These are phyloP conservation scores for Ferdinandea cuprea DNA, from an alignment of 2,888 invertebrate species.

Conservation along the genomic window DNA sequence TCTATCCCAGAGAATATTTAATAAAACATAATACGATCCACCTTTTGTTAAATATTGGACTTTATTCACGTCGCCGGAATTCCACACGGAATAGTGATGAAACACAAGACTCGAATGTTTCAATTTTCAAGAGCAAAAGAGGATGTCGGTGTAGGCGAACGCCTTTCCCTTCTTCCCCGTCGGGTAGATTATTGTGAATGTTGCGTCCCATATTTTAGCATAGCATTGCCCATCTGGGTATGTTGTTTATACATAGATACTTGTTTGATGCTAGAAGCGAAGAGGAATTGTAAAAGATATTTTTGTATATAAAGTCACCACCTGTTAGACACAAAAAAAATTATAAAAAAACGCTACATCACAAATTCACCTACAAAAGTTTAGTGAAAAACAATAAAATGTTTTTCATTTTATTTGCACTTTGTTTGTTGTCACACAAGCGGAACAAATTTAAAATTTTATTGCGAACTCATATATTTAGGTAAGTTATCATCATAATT, in stretches of 20 bases:
- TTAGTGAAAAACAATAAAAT: neutral
- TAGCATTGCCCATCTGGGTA: conserved; percentile 51
- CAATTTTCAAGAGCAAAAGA: conserved; percentile 61
- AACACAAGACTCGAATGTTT: conserved; percentile 42
- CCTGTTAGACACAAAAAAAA: conserved; percentile 32
- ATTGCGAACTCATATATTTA: neutral
- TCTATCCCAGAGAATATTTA: conserved; percentile 45
- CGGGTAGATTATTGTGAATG: neutral
- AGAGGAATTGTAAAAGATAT: conserved; percentile 9
- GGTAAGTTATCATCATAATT: neutral
- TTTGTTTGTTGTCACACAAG: conserved; percentile 19
- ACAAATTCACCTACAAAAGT: neutral
- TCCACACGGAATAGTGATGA: conserved; percentile 41
- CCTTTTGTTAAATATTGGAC: conserved; percentile 38
- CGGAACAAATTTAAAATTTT: conserved; percentile 25
- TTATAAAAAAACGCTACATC: neutral
- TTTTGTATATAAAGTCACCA: conserved; percentile 17
- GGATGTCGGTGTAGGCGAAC: conserved; percentile 28
- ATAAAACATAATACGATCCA: conserved; percentile 55
- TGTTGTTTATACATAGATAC: conserved; percentile 67
- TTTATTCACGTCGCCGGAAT: conserved; percentile 23
- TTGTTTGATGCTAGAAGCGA: too few species aligned
- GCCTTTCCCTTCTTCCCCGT: neutral
- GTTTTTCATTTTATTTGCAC: neutral
- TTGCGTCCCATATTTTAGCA: conserved; percentile 46